These are phyloP conservation scores for Eupithecia subfuscata DNA, from an alignment of 2,888 invertebrate species.

Conservation along the genomic window DNA sequence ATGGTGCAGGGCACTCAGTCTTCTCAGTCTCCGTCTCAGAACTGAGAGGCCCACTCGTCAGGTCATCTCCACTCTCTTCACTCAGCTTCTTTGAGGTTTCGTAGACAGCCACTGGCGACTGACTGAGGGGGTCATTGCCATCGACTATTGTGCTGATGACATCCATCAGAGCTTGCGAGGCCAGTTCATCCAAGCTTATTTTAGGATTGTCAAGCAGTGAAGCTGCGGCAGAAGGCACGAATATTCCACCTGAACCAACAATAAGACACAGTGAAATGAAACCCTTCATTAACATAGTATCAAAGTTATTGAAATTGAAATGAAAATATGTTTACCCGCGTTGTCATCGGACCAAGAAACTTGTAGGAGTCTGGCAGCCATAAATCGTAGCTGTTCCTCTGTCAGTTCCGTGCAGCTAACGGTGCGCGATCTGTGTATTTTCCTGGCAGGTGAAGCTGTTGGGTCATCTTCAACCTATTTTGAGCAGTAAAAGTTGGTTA, in stretches of 20 bases:
- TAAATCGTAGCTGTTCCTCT: constrained; percentile 86
- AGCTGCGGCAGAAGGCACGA: constrained; percentile 83
- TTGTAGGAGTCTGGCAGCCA: constrained; percentile 88
- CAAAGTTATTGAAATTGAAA: neutral
- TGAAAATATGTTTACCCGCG: constrained; percentile 66
- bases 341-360: constrained; percentile 88
- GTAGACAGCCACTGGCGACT: constrained; percentile 73
- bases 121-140: constrained; percentile 83
- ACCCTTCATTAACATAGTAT: neutral
- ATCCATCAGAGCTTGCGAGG: constrained; percentile 87
- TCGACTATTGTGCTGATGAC: constrained; percentile 84
- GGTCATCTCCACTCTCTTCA: constrained; percentile 76
- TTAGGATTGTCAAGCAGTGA: constrained; percentile 82
- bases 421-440: constrained; percentile 74
- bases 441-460: constrained; percentile 73
- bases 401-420: constrained; percentile 85
- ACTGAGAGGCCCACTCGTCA: constrained; percentile 62
- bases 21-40: constrained; percentile 70
- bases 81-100: constrained; percentile 75
- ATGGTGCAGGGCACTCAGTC: constrained; percentile 75
- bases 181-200: constrained; percentile 81
- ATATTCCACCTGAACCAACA: constrained; percentile 75
- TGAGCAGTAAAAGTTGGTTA: constrained; percentile 20
- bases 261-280: constrained; percentile 1
- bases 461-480: constrained; percentile 79